A percentile compares a stretch with the other conserved stretches of the same genome.
Evolutionary conservation across 2,113 vertebrate genomes (phyloP).

Genomic region (Oreotrochilus melanogaster): DNA sequence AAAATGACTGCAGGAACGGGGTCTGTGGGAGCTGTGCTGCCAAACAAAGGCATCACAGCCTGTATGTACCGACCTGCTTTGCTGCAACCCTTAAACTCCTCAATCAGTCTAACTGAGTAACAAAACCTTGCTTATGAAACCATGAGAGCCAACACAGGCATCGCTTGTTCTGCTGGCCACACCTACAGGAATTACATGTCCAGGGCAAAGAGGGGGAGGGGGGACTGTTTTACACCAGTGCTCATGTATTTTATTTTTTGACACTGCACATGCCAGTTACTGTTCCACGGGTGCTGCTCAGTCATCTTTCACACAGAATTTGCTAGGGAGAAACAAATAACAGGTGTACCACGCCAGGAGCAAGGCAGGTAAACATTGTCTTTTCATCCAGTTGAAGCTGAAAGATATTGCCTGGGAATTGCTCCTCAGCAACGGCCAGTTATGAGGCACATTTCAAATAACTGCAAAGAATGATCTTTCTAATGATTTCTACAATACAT

Average conservation of each 20-base stretch:
- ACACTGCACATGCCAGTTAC: not conserved
- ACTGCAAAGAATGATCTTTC: constrained; percentile 1
- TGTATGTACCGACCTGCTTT: constrained; percentile 46
- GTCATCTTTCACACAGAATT: not conserved
- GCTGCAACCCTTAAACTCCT: constrained; percentile 39
- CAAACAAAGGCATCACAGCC: constrained; percentile 44
- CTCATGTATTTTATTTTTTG: not conserved
- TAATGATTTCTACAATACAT: constrained; percentile 31
- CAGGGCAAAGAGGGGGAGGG: not conserved
- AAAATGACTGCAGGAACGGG: not conserved
- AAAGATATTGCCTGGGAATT: constrained; percentile 7
- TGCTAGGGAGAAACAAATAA: not conserved
- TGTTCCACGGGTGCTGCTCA: not conserved
- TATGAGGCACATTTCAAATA: not conserved
- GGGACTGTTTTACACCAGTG: not conserved
- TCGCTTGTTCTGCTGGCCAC: constrained; percentile 59
- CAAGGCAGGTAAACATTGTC: not conserved
- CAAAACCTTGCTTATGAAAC: constrained; percentile 65
- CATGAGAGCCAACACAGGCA: constrained; percentile 43
- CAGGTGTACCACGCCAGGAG: not conserved
- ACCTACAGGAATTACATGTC: constrained; percentile 25
- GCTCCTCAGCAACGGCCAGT: not conserved
- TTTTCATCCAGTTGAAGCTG: not conserved
- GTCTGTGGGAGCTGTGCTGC: not conserved
- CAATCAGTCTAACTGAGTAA: constrained; percentile 44